Evolutionary conservation across 2,888 invertebrate species (phyloP), one percentile per base, ranked within the genome.

Genomic region (Therioaphis trifolii): DNA sequence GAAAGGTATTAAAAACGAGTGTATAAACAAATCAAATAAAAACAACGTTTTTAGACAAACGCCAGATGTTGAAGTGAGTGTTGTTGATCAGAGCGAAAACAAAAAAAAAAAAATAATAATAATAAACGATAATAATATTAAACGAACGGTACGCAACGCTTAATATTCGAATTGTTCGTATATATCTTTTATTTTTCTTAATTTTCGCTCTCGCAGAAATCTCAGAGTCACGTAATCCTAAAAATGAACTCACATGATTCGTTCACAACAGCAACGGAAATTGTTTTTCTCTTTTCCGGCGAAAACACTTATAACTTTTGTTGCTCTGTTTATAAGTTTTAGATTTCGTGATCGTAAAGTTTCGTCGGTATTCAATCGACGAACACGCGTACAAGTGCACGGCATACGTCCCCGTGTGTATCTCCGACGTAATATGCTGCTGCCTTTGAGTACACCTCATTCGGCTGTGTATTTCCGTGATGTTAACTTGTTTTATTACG

Each of bases 1-100:
- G 46, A 58, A 46, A 71, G 27, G 80, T 71, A 71, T 80, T 80
- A 71, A 80, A 63, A 69, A 63, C 21, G 4, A 66, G 27, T 46
- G n/a, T n/a, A 63, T 76, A 58, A 55, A 55, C 55, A 55, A 69
- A 35, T 21, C 15, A 40, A 75, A 75, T 43, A 24, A 68, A 68
- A 52, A 27, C 5, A 52, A 72, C 58, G 11, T 43, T 72, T 58
- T 24, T 27, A 79, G 55, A 79, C 43, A 24, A 79, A 71, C 14
- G 40, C 27, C 24, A 27, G 24, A 18, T n/a, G 40, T 52, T 24
- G 24, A 55, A 27, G 11, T 24, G 24, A 61, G 27, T 1, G 18
- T 40, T 2, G 15, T 27, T 58, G 18, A 24, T 75, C 61, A 35
- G 27, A 61, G 27, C 27, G 5, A n/a, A 15, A 75, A 3, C 7